A percentile compares a stretch with the other conserved stretches of the same genome.
phyloP scores from a whole-genome alignment of 2,797 vertebrate genomes.

The Hephaestus fuliginosus region DNA sequence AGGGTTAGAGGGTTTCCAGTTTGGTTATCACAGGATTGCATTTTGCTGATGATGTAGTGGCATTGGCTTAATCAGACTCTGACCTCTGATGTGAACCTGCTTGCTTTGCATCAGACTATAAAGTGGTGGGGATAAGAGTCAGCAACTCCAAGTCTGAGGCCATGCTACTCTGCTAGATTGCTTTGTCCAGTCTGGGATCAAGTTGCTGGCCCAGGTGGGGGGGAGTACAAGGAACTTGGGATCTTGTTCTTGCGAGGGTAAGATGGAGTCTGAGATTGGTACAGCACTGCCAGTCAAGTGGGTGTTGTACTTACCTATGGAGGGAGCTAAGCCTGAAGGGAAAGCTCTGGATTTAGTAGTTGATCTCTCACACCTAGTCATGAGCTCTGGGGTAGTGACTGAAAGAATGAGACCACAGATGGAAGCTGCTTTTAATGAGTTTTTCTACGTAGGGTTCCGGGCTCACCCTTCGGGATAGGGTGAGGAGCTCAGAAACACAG shows the following conservation, averaged over 20 bases:
- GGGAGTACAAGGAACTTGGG: conserved; percentile 11
- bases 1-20: neutral
- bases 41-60: conserved; percentile 26
- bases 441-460: neutral
- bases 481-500: neutral
- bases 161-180: conserved; percentile 27
- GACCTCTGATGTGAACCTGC: conserved; percentile 36
- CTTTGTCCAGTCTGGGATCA: neutral
- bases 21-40: conserved; percentile 6
- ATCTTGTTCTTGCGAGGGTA: conserved; percentile 7
- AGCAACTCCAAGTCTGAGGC: conserved; percentile 16
- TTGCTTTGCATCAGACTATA: conserved; percentile 17
- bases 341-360: conserved; percentile 34
- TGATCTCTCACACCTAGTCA: conserved; percentile 27
- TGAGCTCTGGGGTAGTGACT: conserved; percentile 14
- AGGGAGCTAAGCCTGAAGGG: conserved; percentile 4
- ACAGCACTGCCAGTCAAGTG: neutral
- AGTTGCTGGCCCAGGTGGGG: conserved; percentile 10
- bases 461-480: neutral
- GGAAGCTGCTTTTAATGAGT: conserved; percentile 7
- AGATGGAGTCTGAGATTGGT: conserved; percentile 10
- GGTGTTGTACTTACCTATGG: conserved; percentile 13
- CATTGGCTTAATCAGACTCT: conserved; percentile 32
- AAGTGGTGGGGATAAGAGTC: conserved; percentile 26
- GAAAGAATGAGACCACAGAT: conserved; percentile 16